A percentile compares a stretch with the other conserved stretches of the same genome.
These are phyloP conservation scores for Neoitamus cyanurus DNA, from an alignment of 2,888 invertebrate genomes.

Conservation along the genomic window DNA sequence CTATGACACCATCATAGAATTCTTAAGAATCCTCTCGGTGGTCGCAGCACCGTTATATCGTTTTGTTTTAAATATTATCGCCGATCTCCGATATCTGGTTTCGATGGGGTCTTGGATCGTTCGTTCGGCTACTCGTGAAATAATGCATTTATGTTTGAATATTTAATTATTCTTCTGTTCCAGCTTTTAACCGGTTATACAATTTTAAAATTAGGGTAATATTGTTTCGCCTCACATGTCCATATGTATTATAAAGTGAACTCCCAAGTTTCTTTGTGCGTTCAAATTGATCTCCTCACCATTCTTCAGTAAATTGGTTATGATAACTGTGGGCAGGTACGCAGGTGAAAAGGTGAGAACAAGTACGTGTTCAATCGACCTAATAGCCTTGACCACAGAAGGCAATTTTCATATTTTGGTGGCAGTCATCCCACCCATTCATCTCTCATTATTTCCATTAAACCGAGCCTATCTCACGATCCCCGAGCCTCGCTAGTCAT, in stretches of 20 bases:
- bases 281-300: neutral
- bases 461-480: conserved; percentile 36
- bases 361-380: conserved; percentile 12
- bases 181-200: neutral
- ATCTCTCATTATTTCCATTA: neutral
- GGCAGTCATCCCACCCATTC: neutral
- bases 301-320: neutral
- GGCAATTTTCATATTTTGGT: conserved; percentile 9
- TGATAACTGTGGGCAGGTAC: neutral
- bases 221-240: neutral
- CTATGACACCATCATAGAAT: neutral
- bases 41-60: neutral
- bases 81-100: neutral
- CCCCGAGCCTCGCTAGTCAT: neutral
- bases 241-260: neutral
- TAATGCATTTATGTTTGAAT: neutral
- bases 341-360: neutral
- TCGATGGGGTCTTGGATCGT: neutral
- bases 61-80: neutral
- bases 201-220: neutral
- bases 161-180: neutral
- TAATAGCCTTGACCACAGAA: conserved; percentile 18
- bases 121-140: neutral
- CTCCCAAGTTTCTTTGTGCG: neutral
- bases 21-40: neutral